Base-by-base conservation (phyloP, 2,113 vertebrate genomes). In the Glaucidium brasilianum region DNA sequence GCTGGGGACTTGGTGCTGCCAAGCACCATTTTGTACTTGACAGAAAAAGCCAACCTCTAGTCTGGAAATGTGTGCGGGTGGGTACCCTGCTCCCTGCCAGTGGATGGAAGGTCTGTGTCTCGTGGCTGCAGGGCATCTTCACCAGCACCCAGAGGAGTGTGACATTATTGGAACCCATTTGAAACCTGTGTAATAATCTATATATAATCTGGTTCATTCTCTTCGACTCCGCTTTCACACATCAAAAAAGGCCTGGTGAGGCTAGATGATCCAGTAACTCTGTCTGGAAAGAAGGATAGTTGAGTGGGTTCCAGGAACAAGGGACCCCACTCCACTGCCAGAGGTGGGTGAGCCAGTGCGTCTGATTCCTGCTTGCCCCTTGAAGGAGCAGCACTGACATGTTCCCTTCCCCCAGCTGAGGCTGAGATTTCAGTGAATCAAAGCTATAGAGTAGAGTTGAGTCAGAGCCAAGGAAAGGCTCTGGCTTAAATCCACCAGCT, bases 381-480 rank as follows among this genome's bases (percentile, higher is more conserved):
- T 59, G 64, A 32, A 32, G 55, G 12, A 94, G 83, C 77, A 87
- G 58, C 62, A 34, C 50, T 3, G 26, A 3, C 53, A n/a, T 11
- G 2, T 62, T 91, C 94, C 91, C 97, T 89, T 91, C 89, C 95
- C 95, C 85, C 94, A 85, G 58, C 78, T 35, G 10, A 35, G 43
- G 67, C 73, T 0, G 11, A 79, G 83, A 75, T 92, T 88, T 94
- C 83, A 96, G 87, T 96, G 93, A 96, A 97, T 95, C 95, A 90
- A 85, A 94, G 96, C 91, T 95, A 92, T 94, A 84, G 96, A 96
- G 81, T 4, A 22, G 62, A 87, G 83, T 90, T 97, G 94, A 96
- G 77, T 72, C 55, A 69, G 74, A 95, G 97, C 97, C 96, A 97
- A 93, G 87, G 59, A 84, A 66, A 96, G 84, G 50, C 90, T 92